Percentiles rank a stretch among this genome's conserved stretches.
phyloP scores from a whole-genome alignment of 2,113 vertebrate species.

The Paracanthobrama guichenoti region DNA sequence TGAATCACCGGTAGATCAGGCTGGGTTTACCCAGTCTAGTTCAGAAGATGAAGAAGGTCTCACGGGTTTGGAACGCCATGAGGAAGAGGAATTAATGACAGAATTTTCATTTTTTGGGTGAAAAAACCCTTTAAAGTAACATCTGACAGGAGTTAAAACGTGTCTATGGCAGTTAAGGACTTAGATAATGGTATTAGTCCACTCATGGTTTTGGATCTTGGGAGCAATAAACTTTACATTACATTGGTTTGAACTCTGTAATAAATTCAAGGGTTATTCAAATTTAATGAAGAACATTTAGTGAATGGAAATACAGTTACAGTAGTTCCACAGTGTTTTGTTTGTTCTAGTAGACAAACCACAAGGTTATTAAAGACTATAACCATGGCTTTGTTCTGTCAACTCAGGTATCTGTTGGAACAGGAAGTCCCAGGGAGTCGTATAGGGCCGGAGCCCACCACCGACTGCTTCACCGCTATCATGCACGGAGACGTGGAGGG shows the following conservation, averaged over 20 bases:
- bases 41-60: too few relatives aligned
- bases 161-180: background rate
- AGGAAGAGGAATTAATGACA: too few relatives aligned
- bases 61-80: too few relatives aligned
- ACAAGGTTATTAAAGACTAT: conserved; percentile 1
- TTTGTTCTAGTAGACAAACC: background rate
- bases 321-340: background rate
- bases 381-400: conserved; percentile 9
- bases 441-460: conserved; percentile 91
- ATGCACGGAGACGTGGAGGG: conserved; percentile 88
- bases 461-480: conserved; percentile 91
- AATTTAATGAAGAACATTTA: background rate
- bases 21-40: too few relatives aligned
- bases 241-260: background rate
- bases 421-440: conserved; percentile 90
- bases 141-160: background rate
- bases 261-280: background rate
- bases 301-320: background rate
- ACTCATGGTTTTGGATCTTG: background rate
- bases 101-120: too few relatives aligned
- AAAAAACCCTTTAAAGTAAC: background rate
- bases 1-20: too few relatives aligned
- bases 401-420: conserved; percentile 85
- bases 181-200: background rate
- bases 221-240: too few relatives aligned